phyloP scores from a whole-genome alignment of 2,113 vertebrate genomes.

The Oreochromis tanganicae region DNA sequence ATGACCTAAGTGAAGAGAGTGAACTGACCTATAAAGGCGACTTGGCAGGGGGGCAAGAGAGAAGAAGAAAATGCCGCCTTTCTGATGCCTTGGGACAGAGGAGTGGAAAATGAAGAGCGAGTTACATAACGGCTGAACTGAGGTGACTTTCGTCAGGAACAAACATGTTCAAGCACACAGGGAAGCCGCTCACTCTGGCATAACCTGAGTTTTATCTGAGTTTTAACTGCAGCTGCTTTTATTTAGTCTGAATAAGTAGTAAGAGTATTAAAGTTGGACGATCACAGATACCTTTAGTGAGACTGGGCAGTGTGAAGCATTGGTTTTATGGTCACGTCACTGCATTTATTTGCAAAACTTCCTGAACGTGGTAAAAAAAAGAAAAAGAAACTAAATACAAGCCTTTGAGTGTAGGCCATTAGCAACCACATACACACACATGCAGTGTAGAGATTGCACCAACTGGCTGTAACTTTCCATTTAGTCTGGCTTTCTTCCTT shows the following conservation, averaged over 20 bases:
- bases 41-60: slow-evolving; percentile 22
- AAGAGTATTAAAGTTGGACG: background rate
- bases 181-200: background rate
- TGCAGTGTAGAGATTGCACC: background rate
- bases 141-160: background rate
- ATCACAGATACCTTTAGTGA: background rate
- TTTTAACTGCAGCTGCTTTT: background rate
- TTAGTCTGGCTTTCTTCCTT: background rate
- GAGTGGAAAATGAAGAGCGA: slow-evolving; percentile 29
- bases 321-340: background rate
- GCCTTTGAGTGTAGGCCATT: background rate
- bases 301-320: background rate
- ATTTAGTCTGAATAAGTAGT: background rate
- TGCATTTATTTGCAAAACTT: background rate
- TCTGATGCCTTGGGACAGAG: slow-evolving; percentile 9
- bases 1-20: slow-evolving; percentile 5
- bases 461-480: background rate
- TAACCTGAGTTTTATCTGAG: background rate
- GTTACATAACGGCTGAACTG: background rate
- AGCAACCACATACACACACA: background rate
- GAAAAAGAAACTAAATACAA: background rate
- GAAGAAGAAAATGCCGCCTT: background rate
- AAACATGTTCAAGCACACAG: background rate
- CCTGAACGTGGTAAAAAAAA: background rate
- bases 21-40: background rate